These are phyloP conservation scores for Spilogale gracilis DNA, from an alignment of 2,113 vertebrate genomes.

Conservation along the genomic window DNA sequence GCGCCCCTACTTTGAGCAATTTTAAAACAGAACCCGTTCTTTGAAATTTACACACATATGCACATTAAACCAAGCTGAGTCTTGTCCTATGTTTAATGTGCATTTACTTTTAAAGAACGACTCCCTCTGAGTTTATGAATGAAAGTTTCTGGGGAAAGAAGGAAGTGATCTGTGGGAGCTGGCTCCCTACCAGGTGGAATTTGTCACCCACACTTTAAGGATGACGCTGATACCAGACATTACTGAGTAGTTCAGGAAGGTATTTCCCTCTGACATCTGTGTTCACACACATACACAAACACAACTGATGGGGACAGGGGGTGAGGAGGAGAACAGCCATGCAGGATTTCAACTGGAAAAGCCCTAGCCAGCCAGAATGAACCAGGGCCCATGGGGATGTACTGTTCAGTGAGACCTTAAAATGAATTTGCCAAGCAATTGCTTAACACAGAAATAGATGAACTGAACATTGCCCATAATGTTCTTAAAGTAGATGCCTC, in stretches of 20 bases:
- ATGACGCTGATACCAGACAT: constrained; percentile 85
- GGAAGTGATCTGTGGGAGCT: constrained; percentile 83
- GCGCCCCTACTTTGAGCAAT: background rate
- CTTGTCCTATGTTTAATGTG: constrained; percentile 5
- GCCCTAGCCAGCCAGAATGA: background rate
- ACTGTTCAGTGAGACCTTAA: constrained; percentile 10
- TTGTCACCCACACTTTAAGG: constrained; percentile 82
- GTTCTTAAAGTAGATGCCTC: constrained; percentile 35
- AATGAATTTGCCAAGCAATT: constrained; percentile 1
- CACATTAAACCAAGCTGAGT: background rate
- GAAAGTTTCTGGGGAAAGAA: constrained; percentile 80
- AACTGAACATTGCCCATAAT: constrained; percentile 31
- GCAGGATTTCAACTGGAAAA: constrained; percentile 44
- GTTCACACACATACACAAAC: constrained; percentile 30
- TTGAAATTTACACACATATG: constrained; percentile 37
- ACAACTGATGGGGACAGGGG: background rate
- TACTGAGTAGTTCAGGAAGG: constrained; percentile 76
- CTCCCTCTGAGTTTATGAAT: constrained; percentile 83
- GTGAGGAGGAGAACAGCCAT: background rate
- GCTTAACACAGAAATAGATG: constrained; percentile 13
- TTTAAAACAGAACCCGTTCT: constrained; percentile 40
- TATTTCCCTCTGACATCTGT: constrained; percentile 26
- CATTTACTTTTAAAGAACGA: constrained; percentile 56
- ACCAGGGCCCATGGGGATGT: background rate
- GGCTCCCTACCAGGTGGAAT: constrained; percentile 81